Base-by-base conservation (phyloP, 2,113 vertebrate genomes). In the Willisornis vidua region DNA sequence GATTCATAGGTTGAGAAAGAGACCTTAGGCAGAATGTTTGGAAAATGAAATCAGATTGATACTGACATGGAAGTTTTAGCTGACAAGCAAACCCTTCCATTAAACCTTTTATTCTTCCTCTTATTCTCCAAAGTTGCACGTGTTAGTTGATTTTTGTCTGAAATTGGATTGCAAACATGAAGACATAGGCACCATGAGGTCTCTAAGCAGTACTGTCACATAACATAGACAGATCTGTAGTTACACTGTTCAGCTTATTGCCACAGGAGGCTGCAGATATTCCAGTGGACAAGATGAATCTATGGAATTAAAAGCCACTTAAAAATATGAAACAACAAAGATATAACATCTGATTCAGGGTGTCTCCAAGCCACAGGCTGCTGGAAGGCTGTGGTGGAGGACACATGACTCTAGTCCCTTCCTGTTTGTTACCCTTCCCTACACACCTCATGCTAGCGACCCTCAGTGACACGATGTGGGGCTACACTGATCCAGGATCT, bases 1-100 rank as follows among this genome's bases (percentile, higher is more conserved):
- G 11, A 85, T 82, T 73, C 52, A 86, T 29, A 72, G 24, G 77
- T 94, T 91, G 86, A 95, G 91, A 94, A 81, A 92, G 52, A 81
- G 17, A 61, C 61, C 73, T 72, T 39, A 28, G 71, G 71, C 19
- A 78, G 55, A 70, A 22, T 67, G 57, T 81, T n/a, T 85, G 76
- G 89, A 77, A 92, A 90, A 89, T 13, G 28, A 90, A 84, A 85
- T 89, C 19, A 63, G 51, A 61, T 25, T 41, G 39, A 61, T 66
- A 51, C 37, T 12, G 48, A 55, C 26, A 28, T 3, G 19, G 43
- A 74, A 77, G 18, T 78, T 88, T 67, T 19, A 88, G 52, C 6
- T 88, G 51, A 74, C 31, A 72, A 52, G 39, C 26, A 48, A 93
- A 86, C 8, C 14, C 68, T 90, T 58, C n/a, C 63, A 43, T 63